phyloP scores from a whole-genome alignment of 2,113 vertebrate genomes.

The Telmatochromis sp. region DNA sequence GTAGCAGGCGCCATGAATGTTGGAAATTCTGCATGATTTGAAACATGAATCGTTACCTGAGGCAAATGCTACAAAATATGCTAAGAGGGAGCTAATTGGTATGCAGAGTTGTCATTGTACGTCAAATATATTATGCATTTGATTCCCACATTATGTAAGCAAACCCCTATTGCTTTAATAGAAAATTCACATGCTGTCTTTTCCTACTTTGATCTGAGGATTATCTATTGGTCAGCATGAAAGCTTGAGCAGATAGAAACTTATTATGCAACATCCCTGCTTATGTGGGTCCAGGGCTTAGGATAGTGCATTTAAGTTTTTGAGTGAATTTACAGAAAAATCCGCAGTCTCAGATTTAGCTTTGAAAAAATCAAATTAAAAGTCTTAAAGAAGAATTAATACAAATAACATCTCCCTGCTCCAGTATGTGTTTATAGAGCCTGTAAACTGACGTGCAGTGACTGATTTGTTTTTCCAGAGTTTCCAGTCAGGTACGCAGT shows the following conservation, averaged over 20 bases:
- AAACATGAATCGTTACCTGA: background rate
- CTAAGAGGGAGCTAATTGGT: background rate
- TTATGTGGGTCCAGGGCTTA: background rate
- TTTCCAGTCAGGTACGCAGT: background rate
- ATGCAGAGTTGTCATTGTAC: background rate
- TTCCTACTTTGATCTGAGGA: slow-evolving; percentile 23
- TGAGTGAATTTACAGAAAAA: background rate
- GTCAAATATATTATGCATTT: background rate
- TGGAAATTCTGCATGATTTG: background rate
- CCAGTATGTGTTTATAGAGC: background rate
- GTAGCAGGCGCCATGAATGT: background rate
- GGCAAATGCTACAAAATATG: background rate
- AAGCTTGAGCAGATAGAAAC: slow-evolving; percentile 19
- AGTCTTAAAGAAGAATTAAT: background rate
- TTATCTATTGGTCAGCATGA: slow-evolving; percentile 44
- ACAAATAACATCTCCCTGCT: background rate
- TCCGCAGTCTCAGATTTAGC: background rate
- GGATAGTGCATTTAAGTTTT: background rate
- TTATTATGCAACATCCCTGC: slow-evolving; percentile 51
- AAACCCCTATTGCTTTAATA: background rate
- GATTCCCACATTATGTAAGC: slow-evolving; percentile 1
- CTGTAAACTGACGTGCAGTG: background rate
- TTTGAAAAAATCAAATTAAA: background rate
- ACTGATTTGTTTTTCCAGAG: background rate
- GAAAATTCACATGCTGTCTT: background rate